These are phyloP conservation scores for Forbesichthys papilliferus DNA, from an alignment of 2,113 vertebrate genomes.

Conservation along the genomic window DNA sequence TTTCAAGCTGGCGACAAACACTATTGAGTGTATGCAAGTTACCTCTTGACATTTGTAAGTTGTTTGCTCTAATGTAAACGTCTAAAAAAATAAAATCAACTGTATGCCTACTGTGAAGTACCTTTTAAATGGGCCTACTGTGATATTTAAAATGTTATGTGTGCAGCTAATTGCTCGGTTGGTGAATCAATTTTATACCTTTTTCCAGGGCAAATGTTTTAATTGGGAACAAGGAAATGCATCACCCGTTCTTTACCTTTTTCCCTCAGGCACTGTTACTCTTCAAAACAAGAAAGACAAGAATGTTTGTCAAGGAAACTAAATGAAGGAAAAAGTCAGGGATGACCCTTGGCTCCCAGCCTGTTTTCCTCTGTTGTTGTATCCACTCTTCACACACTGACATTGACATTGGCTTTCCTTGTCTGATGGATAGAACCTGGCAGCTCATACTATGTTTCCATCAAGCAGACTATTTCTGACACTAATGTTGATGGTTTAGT, in stretches of 20 bases:
- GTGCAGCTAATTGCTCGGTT: too few species aligned
- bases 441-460: constrained; percentile 17
- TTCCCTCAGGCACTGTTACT: constrained; percentile 24
- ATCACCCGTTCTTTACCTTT: neutral
- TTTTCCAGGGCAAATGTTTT: too few species aligned
- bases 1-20: too few species aligned
- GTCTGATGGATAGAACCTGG: constrained; percentile 36
- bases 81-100: too few species aligned
- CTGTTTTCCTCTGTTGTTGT: constrained; percentile 51
- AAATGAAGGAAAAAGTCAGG: constrained; percentile 26
- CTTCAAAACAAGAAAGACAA: constrained; percentile 50
- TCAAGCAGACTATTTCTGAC: constrained; percentile 3
- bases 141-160: too few species aligned
- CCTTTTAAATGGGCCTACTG: too few species aligned
- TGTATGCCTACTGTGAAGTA: too few species aligned
- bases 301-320: constrained; percentile 49
- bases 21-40: too few species aligned
- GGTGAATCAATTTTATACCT: too few species aligned
- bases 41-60: too few species aligned
- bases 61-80: too few species aligned
- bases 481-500: constrained; percentile 5
- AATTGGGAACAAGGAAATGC: too few species aligned
- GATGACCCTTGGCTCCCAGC: constrained; percentile 54
- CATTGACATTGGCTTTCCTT: constrained; percentile 29
- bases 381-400: constrained; percentile 33